These are phyloP conservation scores for Protophormia terraenovae DNA, from an alignment of 2,888 invertebrate species.

Conservation along the genomic window DNA sequence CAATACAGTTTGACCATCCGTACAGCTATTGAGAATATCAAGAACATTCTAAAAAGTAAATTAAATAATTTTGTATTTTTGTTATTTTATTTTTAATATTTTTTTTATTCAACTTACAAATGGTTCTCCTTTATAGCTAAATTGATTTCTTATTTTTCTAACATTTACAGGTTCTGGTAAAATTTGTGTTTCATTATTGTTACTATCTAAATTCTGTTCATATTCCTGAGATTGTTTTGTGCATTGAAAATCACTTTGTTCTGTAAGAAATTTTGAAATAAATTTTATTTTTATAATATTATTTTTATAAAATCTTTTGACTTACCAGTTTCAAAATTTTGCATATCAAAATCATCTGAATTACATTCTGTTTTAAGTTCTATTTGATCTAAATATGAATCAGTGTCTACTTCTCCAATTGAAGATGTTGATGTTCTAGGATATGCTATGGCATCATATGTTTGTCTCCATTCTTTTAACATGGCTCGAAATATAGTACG, in stretches of 20 bases:
- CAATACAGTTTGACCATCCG: conserved; percentile 67
- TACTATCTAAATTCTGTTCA: background rate
- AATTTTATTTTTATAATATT: background rate
- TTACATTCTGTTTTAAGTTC: conserved; percentile 61
- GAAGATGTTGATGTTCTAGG: conserved; percentile 28
- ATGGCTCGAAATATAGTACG: conserved; percentile 72
- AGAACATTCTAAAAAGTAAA: conserved; percentile 51
- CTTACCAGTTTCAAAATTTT: conserved; percentile 14
- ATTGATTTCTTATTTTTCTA: background rate
- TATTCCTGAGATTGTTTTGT: background rate
- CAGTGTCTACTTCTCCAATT: conserved; percentile 30
- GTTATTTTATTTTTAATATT: background rate
- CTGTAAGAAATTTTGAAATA: background rate
- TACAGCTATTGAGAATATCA: conserved; percentile 45
- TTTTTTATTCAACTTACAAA: conserved; percentile 49
- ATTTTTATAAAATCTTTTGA: too few species aligned
- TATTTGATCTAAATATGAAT: conserved; percentile 60
- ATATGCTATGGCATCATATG: conserved; percentile 42
- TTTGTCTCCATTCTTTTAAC: conserved; percentile 67
- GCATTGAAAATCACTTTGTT: background rate
- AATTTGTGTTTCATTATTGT: background rate
- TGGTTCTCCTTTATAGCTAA: conserved; percentile 23
- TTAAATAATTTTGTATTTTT: background rate
- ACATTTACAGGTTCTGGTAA: background rate
- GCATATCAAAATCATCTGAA: conserved; percentile 7